Percentiles rank a stretch among this genome's conserved stretches.
phyloP scores from a whole-genome alignment of 2,113 vertebrate species.

The Dipodomys merriami region DNA sequence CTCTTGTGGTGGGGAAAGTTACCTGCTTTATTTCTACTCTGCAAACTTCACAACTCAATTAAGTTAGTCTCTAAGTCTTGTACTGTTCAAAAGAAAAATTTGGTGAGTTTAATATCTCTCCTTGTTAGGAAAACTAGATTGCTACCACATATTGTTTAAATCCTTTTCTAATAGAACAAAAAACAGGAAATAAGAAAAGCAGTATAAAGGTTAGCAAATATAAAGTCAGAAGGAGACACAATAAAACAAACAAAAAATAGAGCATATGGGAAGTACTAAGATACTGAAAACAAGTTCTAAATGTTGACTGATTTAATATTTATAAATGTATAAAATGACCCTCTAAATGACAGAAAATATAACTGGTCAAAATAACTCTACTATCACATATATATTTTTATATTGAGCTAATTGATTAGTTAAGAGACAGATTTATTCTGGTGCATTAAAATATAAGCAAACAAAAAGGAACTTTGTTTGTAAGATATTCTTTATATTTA shows the following conservation, averaged over 20 bases:
- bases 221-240: background rate
- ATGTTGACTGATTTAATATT: background rate
- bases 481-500: background rate
- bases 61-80: background rate
- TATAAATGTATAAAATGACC: background rate
- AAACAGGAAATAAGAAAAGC: slow-evolving; percentile 20
- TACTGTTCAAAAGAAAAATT: background rate
- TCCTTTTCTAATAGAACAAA: background rate
- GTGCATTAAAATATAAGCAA: background rate
- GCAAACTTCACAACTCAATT: background rate
- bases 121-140: background rate
- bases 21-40: background rate
- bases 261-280: background rate
- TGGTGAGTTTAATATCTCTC: background rate
- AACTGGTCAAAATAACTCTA: slow-evolving; percentile 24
- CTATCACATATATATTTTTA: background rate
- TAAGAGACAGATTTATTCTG: background rate
- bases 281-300: background rate
- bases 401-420: background rate
- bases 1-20: background rate
- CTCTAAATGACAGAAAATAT: background rate
- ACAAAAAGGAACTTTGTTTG: background rate
- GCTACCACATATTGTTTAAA: background rate
- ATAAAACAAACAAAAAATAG: background rate
- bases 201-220: background rate